phyloP scores from a whole-genome alignment of 1,140 invertebrate genomes.

The Drosophila ogumai region DNA sequence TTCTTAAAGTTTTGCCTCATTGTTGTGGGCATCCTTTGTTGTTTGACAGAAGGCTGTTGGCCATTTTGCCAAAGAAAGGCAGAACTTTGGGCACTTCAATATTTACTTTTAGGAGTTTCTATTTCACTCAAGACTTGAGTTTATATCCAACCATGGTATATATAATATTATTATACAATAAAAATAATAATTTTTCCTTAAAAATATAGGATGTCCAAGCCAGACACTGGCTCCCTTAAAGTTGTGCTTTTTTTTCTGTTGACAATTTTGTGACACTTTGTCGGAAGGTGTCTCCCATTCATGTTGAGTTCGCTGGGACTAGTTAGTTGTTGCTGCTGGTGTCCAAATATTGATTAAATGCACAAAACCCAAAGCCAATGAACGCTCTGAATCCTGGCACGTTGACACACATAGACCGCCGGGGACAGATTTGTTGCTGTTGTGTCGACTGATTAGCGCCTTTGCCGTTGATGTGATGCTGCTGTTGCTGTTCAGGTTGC shows the following conservation, averaged over 20 bases:
- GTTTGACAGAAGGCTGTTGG: background rate
- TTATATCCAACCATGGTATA: background rate
- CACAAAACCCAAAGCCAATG: constrained; percentile 40
- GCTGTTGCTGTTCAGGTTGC: constrained; percentile 18
- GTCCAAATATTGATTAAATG: constrained; percentile 69
- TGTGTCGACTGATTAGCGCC: constrained; percentile 61
- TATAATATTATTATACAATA: background rate
- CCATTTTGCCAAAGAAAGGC: constrained; percentile 7
- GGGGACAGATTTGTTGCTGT: constrained; percentile 25
- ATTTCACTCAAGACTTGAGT: background rate
- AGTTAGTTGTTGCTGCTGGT: constrained; percentile 2
- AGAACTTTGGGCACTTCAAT: constrained; percentile 9
- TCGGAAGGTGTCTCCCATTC: constrained; percentile 18
- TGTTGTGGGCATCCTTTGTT: constrained; percentile 23
- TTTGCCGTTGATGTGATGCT: constrained; percentile 31
- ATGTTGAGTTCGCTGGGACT: constrained; percentile 1
- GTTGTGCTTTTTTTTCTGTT: background rate
- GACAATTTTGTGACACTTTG: constrained; percentile 37
- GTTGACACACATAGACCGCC: constrained; percentile 56
- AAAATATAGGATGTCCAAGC: no score
- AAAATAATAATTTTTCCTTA: no score
- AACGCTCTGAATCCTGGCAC: constrained; percentile 44
- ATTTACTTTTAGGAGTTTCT: constrained; percentile 7
- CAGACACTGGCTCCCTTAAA: constrained; percentile 16
- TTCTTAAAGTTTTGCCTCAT: background rate